Evolutionary conservation across 1,140 invertebrate species (phyloP), one percentile per base, ranked within the genome.

Genomic region (Pogonomyrmex barbatus): DNA sequence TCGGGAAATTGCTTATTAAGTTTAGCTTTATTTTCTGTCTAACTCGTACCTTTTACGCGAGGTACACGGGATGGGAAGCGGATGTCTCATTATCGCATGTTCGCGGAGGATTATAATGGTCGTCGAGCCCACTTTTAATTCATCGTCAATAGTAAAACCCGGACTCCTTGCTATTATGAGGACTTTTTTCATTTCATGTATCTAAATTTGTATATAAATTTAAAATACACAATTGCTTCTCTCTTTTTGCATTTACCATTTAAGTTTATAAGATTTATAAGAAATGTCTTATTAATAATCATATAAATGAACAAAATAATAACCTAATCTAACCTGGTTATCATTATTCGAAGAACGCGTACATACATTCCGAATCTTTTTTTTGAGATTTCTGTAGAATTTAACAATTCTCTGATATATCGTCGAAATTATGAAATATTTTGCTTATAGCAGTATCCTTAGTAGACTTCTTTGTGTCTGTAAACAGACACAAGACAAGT

Each of bases 91-190:
- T n/a, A 70, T 5, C 0, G 86, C 85, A 9, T 30, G 42, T 63
- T 93, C 91, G 1, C 92, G 89, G 9, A 93, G 54, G 30, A 88
- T 93, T 36, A 93, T 30, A 68, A 91, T 78, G 0, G 93, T 93
- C 83, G 88, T 91, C 2, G 93, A 91, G 6, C 92, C 92, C 82
- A 93, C 89, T 84, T 78, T 90, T n/a, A 92, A 30, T 42, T 71
- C 14, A 1, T 62, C n/a, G 6, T 54, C 17, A 9, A 45, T 17
- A 3, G 24, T 47, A 14, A 68, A 33, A 2, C 86, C 73, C 1
- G 88, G 62, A 63, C 91, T 92, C 81, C 91, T 92, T 30, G 89
- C 89, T 45, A 94, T 85, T 70, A 87, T 87, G 47, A 93, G 88
- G 1, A 90, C 4, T 52, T 88, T 90, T 2, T 89, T 71, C 71